phyloP scores from a whole-genome alignment of 2,888 invertebrate species.

The Strigamia transsilvanica region DNA sequence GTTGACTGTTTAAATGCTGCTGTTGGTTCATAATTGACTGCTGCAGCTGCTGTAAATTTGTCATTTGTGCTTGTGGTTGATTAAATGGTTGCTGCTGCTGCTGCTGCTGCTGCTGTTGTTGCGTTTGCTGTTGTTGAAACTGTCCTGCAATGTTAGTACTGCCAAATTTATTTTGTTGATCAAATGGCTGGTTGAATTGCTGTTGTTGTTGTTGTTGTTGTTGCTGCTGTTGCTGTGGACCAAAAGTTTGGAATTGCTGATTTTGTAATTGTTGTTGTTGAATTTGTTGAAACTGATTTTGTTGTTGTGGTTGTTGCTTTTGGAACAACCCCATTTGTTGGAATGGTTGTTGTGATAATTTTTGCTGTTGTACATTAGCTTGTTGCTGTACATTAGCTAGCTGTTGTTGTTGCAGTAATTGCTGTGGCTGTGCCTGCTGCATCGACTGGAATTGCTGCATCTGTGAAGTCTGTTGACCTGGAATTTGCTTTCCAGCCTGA shows the following conservation, averaged over 20 bases:
- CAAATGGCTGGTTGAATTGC: background rate
- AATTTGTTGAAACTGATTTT: slow-evolving; percentile 54
- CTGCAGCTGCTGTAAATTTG: background rate
- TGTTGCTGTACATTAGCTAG: slow-evolving; percentile 40
- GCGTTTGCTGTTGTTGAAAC: background rate
- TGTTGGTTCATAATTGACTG: slow-evolving; percentile 51
- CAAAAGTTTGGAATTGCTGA: background rate
- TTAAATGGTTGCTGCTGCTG: background rate
- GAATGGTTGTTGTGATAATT: slow-evolving; percentile 53
- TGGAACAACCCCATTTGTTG: background rate
- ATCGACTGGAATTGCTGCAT: slow-evolving; percentile 28
- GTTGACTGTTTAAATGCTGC: slow-evolving; percentile 55
- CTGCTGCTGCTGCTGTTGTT: background rate
- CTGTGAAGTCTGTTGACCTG: slow-evolving; percentile 51
- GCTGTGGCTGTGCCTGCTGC: background rate
- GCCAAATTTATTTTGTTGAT: slow-evolving; percentile 21
- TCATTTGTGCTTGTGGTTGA: background rate
- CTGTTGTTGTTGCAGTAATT: slow-evolving; percentile 30
- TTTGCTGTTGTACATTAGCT: slow-evolving; percentile 46
- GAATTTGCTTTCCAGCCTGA: slow-evolving; percentile 42
- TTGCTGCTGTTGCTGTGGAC: slow-evolving; percentile 41
- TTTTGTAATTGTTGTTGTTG: slow-evolving; percentile 36
- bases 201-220: slow-evolving; percentile 36
- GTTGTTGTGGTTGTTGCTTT: slow-evolving; percentile 54
- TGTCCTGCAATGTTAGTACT: slow-evolving; percentile 5